Base-by-base conservation (phyloP, 2,888 invertebrate genomes). In the Baccha elongata region DNA sequence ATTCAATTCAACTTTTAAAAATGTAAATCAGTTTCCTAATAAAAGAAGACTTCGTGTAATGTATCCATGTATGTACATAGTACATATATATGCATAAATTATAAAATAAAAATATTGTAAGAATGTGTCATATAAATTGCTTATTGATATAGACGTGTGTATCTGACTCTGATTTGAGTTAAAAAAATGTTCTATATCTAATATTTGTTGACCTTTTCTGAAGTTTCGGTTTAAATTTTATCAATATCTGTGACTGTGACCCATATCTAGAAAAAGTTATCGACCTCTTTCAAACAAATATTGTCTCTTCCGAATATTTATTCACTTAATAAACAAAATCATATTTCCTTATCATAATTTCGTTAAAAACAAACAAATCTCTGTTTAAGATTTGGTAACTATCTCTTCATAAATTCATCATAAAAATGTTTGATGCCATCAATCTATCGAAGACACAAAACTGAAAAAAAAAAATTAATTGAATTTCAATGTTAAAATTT, bases 401-500 rank as follows among this genome's bases (percentile, higher is more conserved):
- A 15, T 32, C 29, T 11, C 52, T 21, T 8, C 10, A 71, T 35
- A 4, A 15, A 1, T 29, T 26, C 17, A 37, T 23, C 29, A 53
- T n/a, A 13, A n/a, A n/a, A n/a, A n/a, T n/a, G n/a, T n/a, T n/a
- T n/a, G n/a, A n/a, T n/a, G n/a, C n/a, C n/a, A n/a, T n/a, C n/a
- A 5, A 23, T 23, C 3, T 4, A 29, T 21, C n/a, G 15, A 21
- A 21, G 0, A 55, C 35, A 2, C 10, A 62, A 53, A 32, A 64
- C 17, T 35, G 8, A 13, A 13, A 44, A 44, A 6, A 64, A 15
- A 5, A 40, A 58, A 44, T 48, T 81, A 81, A 81, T 81, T 76
- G 81, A 71, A 50, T 62, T 81, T 67, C 55, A 23, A 40, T 81
- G 81, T 81, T 37, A 52, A 17, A 60, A 35, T 48, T 37, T 74